phyloP scores from a whole-genome alignment of 2,797 vertebrate species.

The Manis pentadactyla region DNA sequence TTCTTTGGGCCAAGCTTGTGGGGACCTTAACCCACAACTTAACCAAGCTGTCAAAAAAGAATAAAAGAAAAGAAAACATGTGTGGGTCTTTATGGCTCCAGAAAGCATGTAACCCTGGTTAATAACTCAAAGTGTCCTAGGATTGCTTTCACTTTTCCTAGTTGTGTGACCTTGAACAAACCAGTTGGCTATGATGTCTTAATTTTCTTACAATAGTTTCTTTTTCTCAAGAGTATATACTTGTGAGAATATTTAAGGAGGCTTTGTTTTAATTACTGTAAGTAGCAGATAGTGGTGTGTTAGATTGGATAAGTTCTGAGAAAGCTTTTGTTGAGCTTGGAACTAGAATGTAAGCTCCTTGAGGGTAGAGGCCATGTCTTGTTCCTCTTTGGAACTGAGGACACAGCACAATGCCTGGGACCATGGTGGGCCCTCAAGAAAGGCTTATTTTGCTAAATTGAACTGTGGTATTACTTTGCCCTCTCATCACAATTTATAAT shows the following conservation, averaged over 20 bases:
- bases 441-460: not conserved
- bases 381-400: not conserved
- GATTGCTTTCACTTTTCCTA: not conserved
- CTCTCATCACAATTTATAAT: not conserved
- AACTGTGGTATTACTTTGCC: not conserved
- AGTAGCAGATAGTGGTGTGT: conserved; percentile 13
- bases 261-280: conserved; percentile 53
- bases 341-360: conserved; percentile 27
- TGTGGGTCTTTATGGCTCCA: not conserved
- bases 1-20: conserved; percentile 24
- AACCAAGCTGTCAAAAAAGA: conserved; percentile 37
- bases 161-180: not conserved
- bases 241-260: not conserved
- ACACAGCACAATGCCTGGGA: not conserved
- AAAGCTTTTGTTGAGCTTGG: conserved; percentile 48
- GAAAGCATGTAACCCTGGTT: not conserved
- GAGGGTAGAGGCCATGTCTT: not conserved
- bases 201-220: conserved; percentile 47
- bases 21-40: not conserved
- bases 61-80: not conserved
- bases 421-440: not conserved
- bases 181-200: not conserved
- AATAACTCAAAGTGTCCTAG: not conserved
- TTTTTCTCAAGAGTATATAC: conserved; percentile 7
- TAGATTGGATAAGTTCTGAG: conserved; percentile 55